Base-by-base conservation (phyloP, 2,888 invertebrate genomes). In the Dioctria rufipes region DNA sequence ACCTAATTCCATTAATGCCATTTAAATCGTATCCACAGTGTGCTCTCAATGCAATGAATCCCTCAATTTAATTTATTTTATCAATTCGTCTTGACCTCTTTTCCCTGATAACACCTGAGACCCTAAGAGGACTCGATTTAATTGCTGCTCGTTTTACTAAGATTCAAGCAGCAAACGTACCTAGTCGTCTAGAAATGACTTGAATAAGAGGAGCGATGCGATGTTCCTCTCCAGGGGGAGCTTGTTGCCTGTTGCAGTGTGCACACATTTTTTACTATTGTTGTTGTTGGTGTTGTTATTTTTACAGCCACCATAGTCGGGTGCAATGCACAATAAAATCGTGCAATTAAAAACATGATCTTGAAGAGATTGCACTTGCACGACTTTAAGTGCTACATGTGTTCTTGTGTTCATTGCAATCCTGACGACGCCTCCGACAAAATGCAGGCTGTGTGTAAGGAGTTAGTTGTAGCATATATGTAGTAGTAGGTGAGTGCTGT, bases 311-410 rank as follows among this genome's bases (percentile, higher is more conserved):
- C 65, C 25, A 25, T 25, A 63, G 71, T 79, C 80, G 81, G 79
- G 82, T 80, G 82, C 80, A 81, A 80, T 77, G 79, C 79, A 80
- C 81, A 82, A 81, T 80, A 80, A 78, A 80, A 80, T 82, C 82
- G 82, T 82, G 82, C 82, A 82, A 82, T 82, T 82, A 82, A 82
- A 82, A 81, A 79, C 81, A 82, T 82, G 82, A 82, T 82, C 81
- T 78, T 71, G 71, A 78, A 63, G 71, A 81, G 82, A 82, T 82
- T 81, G 81, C 81, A 69, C 77, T 80, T 82, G 82, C 82, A 82
- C 82, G 82, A 82, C 80, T 82, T 81, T 77, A 66, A 79, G 79
- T 54, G 71, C 66, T 80, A 81, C 81, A 81, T 75, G 78, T 81
- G 81, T 80, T 82, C 58, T 42, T 73, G 73, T 73, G 73, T 73